Percentiles rank a stretch among this genome's conserved stretches.
Conservation (phyloP, 1,140 invertebrate species). For the Drosophila subobscura region DNA sequence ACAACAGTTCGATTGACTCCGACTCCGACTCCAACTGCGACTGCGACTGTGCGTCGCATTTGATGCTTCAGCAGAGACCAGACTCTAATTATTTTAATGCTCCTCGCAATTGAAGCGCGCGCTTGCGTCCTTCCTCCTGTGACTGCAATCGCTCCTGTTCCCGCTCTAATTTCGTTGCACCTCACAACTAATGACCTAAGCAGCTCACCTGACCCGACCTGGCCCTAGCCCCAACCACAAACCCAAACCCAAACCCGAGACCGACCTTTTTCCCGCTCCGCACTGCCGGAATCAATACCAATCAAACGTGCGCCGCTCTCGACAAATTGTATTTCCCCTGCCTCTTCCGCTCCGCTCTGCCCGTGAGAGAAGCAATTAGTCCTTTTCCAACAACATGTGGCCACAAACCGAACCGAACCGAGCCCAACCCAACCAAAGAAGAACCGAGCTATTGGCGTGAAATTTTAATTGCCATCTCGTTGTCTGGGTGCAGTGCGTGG, state of each 20-base stretch:
- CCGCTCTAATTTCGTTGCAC: conserved; percentile 71
- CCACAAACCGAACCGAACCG: conserved; percentile 6
- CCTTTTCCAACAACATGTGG: conserved; percentile 61
- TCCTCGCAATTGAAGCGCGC: conserved; percentile 72
- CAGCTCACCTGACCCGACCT: conserved; percentile 30
- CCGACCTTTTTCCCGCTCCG: neutral
- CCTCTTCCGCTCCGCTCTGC: conserved; percentile 20
- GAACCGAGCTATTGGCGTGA: conserved; percentile 71
- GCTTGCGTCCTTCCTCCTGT: conserved; percentile 47
- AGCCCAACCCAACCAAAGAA: neutral
- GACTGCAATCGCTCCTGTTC: conserved; percentile 1
- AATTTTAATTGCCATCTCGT: conserved; percentile 73
- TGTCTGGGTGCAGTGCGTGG: conserved; percentile 6
- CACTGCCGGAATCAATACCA: conserved; percentile 73
- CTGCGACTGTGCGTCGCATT: conserved; percentile 34
- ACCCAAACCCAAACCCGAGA: neutral
- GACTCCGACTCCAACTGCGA: conserved; percentile 3
- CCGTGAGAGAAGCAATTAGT: conserved; percentile 67
- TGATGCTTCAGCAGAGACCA: conserved; percentile 38
- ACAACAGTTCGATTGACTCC: neutral
- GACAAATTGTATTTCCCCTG: conserved; percentile 69
- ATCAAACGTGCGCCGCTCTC: conserved; percentile 76
- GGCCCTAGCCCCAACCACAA: neutral
- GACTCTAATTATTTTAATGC: conserved; percentile 76
- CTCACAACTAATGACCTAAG: conserved; percentile 67